Conservation (phyloP, 2,113 vertebrate species). For the Calcarius ornatus region DNA sequence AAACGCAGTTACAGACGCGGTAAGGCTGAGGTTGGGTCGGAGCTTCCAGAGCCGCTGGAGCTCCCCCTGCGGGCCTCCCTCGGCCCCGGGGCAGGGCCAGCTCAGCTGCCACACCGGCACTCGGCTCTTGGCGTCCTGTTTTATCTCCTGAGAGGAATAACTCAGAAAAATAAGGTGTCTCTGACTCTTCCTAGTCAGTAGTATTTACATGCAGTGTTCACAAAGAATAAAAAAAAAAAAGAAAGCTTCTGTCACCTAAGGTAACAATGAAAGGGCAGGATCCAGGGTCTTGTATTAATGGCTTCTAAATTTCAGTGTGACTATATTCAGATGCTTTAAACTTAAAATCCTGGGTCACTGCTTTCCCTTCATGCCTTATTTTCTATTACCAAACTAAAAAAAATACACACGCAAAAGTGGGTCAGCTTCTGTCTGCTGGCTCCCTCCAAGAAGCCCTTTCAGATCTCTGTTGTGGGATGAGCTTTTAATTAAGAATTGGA, state of each 20-base stretch:
- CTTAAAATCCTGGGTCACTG: not conserved
- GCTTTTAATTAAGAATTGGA: not conserved
- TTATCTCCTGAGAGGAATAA: not conserved
- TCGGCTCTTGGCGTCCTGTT: not conserved
- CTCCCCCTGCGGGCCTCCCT: constrained; percentile 13
- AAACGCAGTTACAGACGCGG: fast-evolving
- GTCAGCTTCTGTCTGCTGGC: not conserved
- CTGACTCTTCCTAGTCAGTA: not conserved
- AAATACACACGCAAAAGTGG: not conserved
- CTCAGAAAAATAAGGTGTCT: not conserved
- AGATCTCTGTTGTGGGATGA: not conserved
- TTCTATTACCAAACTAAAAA: not conserved
- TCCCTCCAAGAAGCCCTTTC: not conserved
- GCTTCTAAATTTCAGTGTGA: not conserved
- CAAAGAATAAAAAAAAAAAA: not conserved
- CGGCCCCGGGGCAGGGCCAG: not conserved
- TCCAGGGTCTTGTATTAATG: not conserved
- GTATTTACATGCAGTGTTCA: not conserved
- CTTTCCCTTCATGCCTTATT: not conserved
- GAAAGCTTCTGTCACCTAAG: not conserved
- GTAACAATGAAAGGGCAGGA: not conserved
- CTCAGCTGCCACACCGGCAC: fast-evolving
- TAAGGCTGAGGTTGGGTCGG: not conserved
- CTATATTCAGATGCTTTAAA: not conserved
- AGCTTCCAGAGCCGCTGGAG: not conserved